Evolutionary conservation across 2,888 invertebrate species (phyloP), one percentile per base, ranked within the genome.

Genomic region (Drosophila ezoana): DNA sequence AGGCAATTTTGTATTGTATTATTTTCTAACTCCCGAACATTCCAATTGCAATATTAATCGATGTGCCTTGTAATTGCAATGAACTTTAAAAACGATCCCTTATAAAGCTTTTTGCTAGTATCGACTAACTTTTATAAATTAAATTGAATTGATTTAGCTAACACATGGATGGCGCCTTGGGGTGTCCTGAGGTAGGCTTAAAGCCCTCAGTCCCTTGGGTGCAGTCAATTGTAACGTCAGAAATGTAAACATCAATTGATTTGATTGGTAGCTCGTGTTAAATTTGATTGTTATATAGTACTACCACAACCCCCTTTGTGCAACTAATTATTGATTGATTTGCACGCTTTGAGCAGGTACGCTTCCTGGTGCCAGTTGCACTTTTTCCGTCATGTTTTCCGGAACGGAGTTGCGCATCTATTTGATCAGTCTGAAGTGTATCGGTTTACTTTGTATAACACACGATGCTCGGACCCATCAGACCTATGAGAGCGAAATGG

Each of bases 341-440:
- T 37, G 16, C 8, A 16, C 10, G 4, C 5, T 3, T 13, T 16
- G 11, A 28, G 4, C 14, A 11, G 16, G n/a, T 16, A 10, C 10
- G 28, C 6, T 40, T 16, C 23, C 23, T 16, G 8, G 40, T n/a
- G 41, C 32, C 47, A 68, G 67, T 81, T 35, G 3, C 9, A 28
- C 5, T 23, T 37, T 14, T 23, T 51, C 41, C 44, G 70, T 41
- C 72, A 86, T 85, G 89, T 69, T 64, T n/a, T 45, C 58, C 67
- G 80, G 73, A 41, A 45, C 32, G 18, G 89, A 87, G 40, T 41
- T 89, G 33, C 73, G 80, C 44, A 23, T 81, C n/a, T 85, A 85
- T 59, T 70, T 90, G 28, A 16, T 66, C 3, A 87, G 76, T 13
- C 53, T 89, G 2, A 87, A 83, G 48, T 70, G 47, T n/a, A 43